Base-by-base conservation (phyloP, 1,140 invertebrate species). In the Reticulitermes speratus region DNA sequence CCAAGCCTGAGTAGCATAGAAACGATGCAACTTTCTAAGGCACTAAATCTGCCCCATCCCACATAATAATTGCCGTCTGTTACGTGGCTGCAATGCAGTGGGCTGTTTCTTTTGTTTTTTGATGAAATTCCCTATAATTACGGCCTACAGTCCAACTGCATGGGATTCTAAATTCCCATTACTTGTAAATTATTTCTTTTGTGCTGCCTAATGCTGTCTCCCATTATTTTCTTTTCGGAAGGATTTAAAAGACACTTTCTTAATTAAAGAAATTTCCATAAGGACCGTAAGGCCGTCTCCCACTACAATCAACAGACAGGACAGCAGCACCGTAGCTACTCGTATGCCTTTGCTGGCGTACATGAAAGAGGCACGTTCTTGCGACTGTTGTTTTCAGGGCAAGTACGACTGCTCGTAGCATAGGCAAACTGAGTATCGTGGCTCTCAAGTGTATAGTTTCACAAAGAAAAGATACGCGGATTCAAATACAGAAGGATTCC, bases 261-360 rank as follows among this genome's bases (percentile, higher is more conserved):
- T 84, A 84, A 84, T 84, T 84, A 84, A 84, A 65, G 84, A 52
- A 84, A 84, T 84, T 84, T 84, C 84, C 84, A 84, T 84, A 84
- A 84, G 84, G 21, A 55, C 84, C 59, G n/a, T 84, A 16, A 38
- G 84, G 84, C 32, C 38, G 11, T 75, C n/a, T 75, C 16, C 25
- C n/a, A 75, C 25, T 21, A 21, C 52, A 55, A 21, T 16, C 52
- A 75, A 75, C 65, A n/a, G n/a, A 75, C 7, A 30, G 65, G n/a
- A 75, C 30, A 30, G 65, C 25, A 75, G 65, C 65, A 65, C 59
- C 0, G 3, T 23, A 7, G 7, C 19, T 9, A 19, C 52, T 55
- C 52, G 9, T 55, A 2, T n/a, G 21, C 19, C 25, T 65, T 38
- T 38, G 38, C 38, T 38, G 38, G 38, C 38, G 2, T 38, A 38